phyloP scores from a whole-genome alignment of 2,888 invertebrate species.

The Auanema freiburgensis region DNA sequence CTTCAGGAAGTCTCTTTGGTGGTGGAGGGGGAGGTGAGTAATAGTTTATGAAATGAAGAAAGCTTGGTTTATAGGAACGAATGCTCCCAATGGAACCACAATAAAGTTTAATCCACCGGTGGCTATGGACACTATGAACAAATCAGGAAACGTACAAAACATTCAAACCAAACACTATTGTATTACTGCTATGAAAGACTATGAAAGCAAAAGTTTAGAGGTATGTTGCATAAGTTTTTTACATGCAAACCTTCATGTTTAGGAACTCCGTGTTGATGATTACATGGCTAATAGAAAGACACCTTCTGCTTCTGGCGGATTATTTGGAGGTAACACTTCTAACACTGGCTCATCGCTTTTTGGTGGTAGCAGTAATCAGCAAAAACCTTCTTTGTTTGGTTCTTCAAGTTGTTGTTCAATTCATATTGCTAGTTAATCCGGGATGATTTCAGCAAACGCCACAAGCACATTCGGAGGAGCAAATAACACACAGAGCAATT shows the following conservation, averaged over 20 bases:
- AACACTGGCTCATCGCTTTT: constrained; percentile 59
- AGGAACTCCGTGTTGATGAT: constrained; percentile 88
- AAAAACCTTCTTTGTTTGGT: constrained; percentile 35
- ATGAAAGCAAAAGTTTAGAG: constrained; percentile 89
- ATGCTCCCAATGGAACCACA: constrained; percentile 73
- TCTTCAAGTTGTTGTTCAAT: constrained; percentile 7
- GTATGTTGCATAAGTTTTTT: constrained; percentile 44
- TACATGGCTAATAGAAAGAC: constrained; percentile 88
- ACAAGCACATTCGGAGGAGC: constrained; percentile 9
- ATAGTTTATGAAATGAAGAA: not conserved
- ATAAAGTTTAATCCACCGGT: constrained; percentile 80
- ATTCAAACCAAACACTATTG: constrained; percentile 93
- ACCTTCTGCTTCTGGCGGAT: constrained; percentile 36
- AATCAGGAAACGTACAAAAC: constrained; percentile 78
- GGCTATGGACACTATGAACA: constrained; percentile 86
- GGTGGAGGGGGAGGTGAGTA: constrained; percentile 18
- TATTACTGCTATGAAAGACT: constrained; percentile 98
- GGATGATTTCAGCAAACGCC: not conserved
- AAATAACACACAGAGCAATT: not conserved
- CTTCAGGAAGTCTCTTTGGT: constrained; percentile 19
- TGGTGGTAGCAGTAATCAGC: constrained; percentile 39
- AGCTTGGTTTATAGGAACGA: constrained; percentile 18
- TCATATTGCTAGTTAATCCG: not conserved
- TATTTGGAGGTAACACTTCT: constrained; percentile 34
- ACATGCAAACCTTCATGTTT: constrained; percentile 23